Evolutionary conservation across 2,113 vertebrate genomes (phyloP).

Genomic region (Nibea albiflora): DNA sequence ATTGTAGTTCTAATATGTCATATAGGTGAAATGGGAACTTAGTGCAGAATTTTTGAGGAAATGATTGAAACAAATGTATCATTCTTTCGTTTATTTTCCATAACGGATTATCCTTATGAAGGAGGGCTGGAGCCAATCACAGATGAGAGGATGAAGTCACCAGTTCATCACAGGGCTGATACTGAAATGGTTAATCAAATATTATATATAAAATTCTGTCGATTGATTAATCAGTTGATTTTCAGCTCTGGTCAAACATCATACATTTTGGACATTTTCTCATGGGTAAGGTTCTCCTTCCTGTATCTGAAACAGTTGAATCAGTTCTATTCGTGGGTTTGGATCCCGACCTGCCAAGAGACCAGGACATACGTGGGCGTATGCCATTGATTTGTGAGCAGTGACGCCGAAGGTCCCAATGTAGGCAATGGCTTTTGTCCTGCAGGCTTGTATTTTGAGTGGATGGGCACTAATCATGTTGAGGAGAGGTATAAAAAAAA

Average conservation of each 20-base stretch:
- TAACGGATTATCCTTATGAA: too few relatives aligned
- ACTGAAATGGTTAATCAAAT: not conserved
- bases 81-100: too few relatives aligned
- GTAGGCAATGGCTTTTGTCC: not conserved
- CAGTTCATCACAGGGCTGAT: too few relatives aligned
- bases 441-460: not conserved
- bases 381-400: not conserved
- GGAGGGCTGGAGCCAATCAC: too few relatives aligned
- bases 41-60: too few relatives aligned
- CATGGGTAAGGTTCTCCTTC: not conserved
- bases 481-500: not conserved
- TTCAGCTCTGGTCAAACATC: too few relatives aligned
- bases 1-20: not conserved
- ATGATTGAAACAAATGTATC: too few relatives aligned
- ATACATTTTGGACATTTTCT: not conserved
- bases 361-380: not conserved
- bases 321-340: slow-evolving; percentile 7
- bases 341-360: not conserved
- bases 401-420: not conserved
- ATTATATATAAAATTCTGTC: not conserved
- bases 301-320: not conserved
- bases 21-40: too few relatives aligned
- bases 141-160: too few relatives aligned
- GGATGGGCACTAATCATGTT: not conserved
- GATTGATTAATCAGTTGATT: not conserved